These are phyloP conservation scores for Herpetotheres cachinnans DNA, from an alignment of 2,113 vertebrate genomes.

Conservation along the genomic window DNA sequence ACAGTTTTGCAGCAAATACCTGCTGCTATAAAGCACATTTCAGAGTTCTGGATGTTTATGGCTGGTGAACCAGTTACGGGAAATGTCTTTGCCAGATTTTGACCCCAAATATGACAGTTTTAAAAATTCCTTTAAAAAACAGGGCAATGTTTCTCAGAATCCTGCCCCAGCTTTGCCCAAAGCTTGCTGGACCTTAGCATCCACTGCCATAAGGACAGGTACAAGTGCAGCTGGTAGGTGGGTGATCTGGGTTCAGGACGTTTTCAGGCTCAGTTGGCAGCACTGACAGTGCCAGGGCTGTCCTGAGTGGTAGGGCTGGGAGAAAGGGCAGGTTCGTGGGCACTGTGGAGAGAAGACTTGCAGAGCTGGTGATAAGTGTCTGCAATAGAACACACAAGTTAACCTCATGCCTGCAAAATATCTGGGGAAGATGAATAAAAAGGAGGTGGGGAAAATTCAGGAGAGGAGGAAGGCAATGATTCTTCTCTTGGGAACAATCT, in stretches of 20 bases:
- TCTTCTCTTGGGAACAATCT: background rate
- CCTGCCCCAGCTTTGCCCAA: background rate
- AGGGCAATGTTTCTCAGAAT: background rate
- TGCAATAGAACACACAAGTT: rapidly evolving
- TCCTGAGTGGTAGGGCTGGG: background rate
- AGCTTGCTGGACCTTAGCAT: background rate
- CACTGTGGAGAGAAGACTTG: background rate
- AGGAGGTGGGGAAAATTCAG: background rate
- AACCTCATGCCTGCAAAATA: background rate
- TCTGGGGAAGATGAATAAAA: background rate
- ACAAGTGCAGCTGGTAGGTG: background rate
- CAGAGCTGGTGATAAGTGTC: background rate
- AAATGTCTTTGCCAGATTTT: background rate
- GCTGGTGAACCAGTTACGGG: background rate
- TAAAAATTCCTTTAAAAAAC: background rate
- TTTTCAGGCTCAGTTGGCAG: background rate
- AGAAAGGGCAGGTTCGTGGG: background rate
- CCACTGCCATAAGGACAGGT: background rate
- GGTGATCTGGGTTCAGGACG: background rate
- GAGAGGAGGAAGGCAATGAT: background rate
- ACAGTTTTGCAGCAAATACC: background rate
- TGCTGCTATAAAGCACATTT: background rate
- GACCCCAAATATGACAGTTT: background rate
- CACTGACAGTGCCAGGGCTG: background rate
- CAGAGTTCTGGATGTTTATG: background rate